Evolutionary conservation across 2,888 invertebrate genomes (phyloP).

Genomic region (Cerastis leucographa): DNA sequence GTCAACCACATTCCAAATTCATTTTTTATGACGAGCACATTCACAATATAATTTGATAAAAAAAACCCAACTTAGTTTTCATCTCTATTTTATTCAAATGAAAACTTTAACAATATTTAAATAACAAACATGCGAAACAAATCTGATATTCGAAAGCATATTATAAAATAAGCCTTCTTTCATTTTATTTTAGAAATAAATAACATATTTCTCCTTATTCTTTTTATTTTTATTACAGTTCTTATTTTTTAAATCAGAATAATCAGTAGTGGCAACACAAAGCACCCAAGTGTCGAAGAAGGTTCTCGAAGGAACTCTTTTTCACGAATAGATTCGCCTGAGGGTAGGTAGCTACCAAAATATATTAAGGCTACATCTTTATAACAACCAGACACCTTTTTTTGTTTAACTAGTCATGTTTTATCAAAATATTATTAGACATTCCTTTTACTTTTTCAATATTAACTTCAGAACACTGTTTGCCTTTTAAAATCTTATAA

Average conservation of each 20-base stretch:
- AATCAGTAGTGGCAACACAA: conserved; percentile 28
- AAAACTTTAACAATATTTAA: not conserved
- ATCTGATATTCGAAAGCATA: not conserved
- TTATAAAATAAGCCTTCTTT: not conserved
- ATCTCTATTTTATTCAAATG: conserved; percentile 7
- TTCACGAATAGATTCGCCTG: conserved; percentile 69
- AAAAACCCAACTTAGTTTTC: not conserved
- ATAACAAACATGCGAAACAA: not conserved
- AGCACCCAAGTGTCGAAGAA: conserved; percentile 44
- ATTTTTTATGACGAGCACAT: conserved; percentile 3
- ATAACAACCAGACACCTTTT: conserved; percentile 65
- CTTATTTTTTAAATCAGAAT: not conserved
- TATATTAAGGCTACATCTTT: conserved; percentile 67
- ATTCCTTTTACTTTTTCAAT: conserved; percentile 40
- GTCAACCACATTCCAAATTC: not conserved
- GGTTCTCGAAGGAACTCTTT: conserved; percentile 66
- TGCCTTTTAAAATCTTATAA: conserved; percentile 50
- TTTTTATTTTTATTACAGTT: not conserved
- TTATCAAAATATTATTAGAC: conserved; percentile 45
- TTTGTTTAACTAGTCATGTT: conserved; percentile 52
- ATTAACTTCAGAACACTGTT: conserved; percentile 49
- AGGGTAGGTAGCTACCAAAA: conserved; percentile 60
- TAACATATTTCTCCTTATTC: no score
- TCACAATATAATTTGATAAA: not conserved
- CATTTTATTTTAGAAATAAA: not conserved